These are phyloP conservation scores for Ylistrum balloti DNA, from an alignment of 1,140 invertebrate species.

Conservation along the genomic window DNA sequence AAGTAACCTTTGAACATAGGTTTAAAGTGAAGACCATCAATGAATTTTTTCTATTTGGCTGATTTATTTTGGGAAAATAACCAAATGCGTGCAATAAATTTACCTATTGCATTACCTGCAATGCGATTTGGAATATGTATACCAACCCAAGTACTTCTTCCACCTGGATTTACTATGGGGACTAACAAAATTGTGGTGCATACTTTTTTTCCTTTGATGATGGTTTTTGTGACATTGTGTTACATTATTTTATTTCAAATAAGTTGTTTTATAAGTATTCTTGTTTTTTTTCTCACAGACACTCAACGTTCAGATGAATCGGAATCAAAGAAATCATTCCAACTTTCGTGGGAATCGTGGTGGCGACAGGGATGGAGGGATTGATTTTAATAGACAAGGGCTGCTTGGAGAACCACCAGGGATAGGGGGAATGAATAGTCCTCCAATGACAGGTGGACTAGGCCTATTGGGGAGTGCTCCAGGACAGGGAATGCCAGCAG, in stretches of 20 bases:
- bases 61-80: not conserved
- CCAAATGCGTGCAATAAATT: not conserved
- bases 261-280: not conserved
- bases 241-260: too few relatives aligned
- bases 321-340: not conserved
- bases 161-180: not conserved
- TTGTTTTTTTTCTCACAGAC: not conserved
- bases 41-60: not conserved
- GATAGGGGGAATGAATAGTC: not conserved
- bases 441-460: not conserved
- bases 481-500: not conserved
- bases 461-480: not conserved
- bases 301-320: conserved; percentile 18
- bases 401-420: conserved; percentile 39
- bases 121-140: not conserved
- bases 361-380: not conserved
- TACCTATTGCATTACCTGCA: conserved; percentile 3
- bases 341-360: not conserved
- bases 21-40: not conserved
- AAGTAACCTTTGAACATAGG: not conserved
- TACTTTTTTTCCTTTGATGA: too few relatives aligned
- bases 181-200: conserved; percentile 18
- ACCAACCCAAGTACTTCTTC: not conserved
- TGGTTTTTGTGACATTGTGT: too few relatives aligned
- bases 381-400: not conserved